Evolutionary conservation across 2,113 vertebrate species (phyloP).

Genomic region (Scolopax mira): DNA sequence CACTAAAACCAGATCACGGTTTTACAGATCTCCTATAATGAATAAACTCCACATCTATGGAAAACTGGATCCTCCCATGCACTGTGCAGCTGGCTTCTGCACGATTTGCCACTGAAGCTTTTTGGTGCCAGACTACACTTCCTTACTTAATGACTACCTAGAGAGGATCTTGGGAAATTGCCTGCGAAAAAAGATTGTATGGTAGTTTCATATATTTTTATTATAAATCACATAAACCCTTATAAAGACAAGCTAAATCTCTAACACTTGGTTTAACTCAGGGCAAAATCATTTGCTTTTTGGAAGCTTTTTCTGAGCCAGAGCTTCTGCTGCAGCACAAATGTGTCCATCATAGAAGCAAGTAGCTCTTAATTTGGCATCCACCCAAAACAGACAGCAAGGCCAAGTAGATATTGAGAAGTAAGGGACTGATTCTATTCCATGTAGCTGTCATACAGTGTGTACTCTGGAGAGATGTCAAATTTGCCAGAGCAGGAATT

Average conservation of each 20-base stretch:
- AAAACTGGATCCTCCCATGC: neutral
- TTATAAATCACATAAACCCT: neutral
- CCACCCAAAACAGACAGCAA: neutral
- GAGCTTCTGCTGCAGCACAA: neutral
- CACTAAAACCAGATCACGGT: neutral
- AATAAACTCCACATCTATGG: neutral
- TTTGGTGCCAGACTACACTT: neutral
- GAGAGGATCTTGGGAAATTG: neutral
- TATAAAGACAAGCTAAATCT: neutral
- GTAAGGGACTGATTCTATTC: neutral
- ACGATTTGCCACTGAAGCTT: neutral
- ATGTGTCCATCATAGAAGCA: neutral
- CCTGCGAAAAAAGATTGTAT: neutral
- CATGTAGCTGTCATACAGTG: conserved; percentile 49
- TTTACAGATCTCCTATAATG: neutral
- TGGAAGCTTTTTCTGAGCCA: neutral
- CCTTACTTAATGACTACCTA: neutral
- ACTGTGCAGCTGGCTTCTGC: neutral
- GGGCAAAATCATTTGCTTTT: neutral
- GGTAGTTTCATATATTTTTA: neutral
- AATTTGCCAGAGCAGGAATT: conserved; percentile 11
- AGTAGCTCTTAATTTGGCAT: conserved; percentile 3
- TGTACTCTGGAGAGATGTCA: conserved; percentile 49
- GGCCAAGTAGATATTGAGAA: neutral
- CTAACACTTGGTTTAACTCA: neutral